Evolutionary conservation across 2,888 invertebrate species (phyloP).

Genomic region (Idaea biselata): DNA sequence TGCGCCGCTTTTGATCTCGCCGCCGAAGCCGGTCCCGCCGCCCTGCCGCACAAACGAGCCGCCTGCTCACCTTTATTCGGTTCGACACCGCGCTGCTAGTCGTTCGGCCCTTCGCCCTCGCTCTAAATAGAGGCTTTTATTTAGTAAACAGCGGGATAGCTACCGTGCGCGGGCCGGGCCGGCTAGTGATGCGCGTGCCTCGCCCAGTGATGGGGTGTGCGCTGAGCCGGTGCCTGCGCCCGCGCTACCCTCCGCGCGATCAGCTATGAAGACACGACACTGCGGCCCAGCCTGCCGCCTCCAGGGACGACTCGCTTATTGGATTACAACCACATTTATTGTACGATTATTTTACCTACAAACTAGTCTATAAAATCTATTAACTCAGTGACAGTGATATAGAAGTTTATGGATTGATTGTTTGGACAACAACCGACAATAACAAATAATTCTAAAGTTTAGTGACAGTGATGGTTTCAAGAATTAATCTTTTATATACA

Average conservation of each 20-base stretch:
- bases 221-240: constrained; percentile 38
- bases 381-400: background rate
- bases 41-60: constrained; percentile 77
- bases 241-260: constrained; percentile 33
- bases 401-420: constrained; percentile 35
- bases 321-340: constrained; percentile 68
- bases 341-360: constrained; percentile 44
- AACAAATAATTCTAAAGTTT: background rate
- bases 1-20: constrained; percentile 76
- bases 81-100: constrained; percentile 71
- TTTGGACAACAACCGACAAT: background rate
- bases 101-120: constrained; percentile 75
- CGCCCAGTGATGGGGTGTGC: constrained; percentile 72
- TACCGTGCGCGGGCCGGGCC: constrained; percentile 51
- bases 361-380: background rate
- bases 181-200: constrained; percentile 54
- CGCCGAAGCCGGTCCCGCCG: constrained; percentile 75
- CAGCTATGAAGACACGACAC: constrained; percentile 41
- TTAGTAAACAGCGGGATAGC: constrained; percentile 77
- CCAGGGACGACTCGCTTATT: constrained; percentile 15
- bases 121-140: constrained; percentile 77
- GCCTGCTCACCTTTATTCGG: constrained; percentile 77
- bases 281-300: constrained; percentile 37
- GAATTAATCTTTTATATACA: background rate
- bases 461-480: background rate